Conservation (phyloP, 2,888 invertebrate species). For the Drosophila monieri region DNA sequence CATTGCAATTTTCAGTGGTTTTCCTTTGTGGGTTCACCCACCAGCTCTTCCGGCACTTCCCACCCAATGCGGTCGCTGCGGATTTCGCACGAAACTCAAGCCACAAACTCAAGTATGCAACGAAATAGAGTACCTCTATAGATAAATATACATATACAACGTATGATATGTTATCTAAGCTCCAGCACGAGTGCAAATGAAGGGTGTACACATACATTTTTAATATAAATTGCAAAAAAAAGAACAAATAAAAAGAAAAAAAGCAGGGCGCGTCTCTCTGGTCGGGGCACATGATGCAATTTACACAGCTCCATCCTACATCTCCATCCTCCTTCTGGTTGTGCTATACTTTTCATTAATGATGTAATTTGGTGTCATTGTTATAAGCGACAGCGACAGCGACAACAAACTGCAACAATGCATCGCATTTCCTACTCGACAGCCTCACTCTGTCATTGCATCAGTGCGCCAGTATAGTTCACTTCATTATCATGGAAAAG, state of each 20-base stretch:
- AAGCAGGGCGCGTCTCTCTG: constrained; percentile 27
- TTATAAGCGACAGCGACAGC: constrained; percentile 36
- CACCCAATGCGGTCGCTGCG: neutral
- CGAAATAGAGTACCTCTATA: constrained; percentile 3
- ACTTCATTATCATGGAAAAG: constrained; percentile 13
- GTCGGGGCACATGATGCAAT: constrained; percentile 28
- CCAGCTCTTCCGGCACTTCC: constrained; percentile 12
- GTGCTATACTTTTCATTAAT: constrained; percentile 59
- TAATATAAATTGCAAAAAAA: neutral
- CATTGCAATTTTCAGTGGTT: constrained; percentile 5
- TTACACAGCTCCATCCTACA: constrained; percentile 16
- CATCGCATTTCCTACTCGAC: constrained; percentile 58
- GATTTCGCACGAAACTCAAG: constrained; percentile 17
- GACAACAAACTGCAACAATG: constrained; percentile 32
- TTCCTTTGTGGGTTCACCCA: constrained; percentile 12
- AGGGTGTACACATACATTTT: neutral
- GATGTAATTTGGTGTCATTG: constrained; percentile 62
- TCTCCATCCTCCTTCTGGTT: constrained; percentile 15
- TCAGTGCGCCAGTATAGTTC: constrained; percentile 34
- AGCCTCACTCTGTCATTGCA: constrained; percentile 43
- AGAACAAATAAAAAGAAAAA: neutral
- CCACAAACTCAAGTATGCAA: constrained; percentile 26
- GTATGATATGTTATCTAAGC: constrained; percentile 11
- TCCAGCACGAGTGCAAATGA: neutral
- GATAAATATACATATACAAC: neutral